Percentiles rank a stretch among this genome's conserved stretches.
Conservation (phyloP, 2,797 vertebrate species). For the Otus scops region DNA sequence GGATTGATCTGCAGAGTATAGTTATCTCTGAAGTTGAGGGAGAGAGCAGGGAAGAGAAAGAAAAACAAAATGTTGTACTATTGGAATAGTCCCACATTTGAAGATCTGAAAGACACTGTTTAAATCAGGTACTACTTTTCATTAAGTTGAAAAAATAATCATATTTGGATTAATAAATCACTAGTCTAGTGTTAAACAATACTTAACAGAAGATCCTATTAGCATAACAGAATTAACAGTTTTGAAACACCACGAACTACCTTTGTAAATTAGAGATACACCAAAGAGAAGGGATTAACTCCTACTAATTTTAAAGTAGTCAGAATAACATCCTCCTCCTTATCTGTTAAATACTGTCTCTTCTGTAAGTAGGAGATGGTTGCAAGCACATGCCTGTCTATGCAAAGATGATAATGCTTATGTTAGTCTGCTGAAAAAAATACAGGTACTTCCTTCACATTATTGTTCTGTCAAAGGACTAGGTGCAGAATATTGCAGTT, state of each 20-base stretch:
- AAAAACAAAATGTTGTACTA: not conserved
- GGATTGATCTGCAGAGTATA: conserved; percentile 98
- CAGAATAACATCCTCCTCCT: not conserved
- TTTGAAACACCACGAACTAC: not conserved
- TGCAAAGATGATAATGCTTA: not conserved
- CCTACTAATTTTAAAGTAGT: not conserved
- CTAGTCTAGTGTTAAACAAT: not conserved
- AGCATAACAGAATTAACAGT: not conserved
- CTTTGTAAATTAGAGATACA: not conserved
- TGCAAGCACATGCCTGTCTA: not conserved
- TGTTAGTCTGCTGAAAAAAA: not conserved
- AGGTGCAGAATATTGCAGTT: not conserved
- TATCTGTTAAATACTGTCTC: not conserved
- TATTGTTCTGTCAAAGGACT: not conserved
- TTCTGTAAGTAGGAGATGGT: not conserved
- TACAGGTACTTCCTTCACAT: not conserved
- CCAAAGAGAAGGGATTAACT: not conserved
- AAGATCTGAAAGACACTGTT: not conserved
- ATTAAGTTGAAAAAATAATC: not conserved
- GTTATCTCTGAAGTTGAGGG: conserved; percentile 86
- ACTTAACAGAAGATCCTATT: not conserved
- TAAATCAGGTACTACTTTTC: not conserved
- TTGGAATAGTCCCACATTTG: not conserved
- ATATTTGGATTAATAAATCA: not conserved
- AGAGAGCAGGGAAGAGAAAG: not conserved